These are phyloP conservation scores for Drosophila aldrichi DNA, from an alignment of 2,888 invertebrate species.

Conservation along the genomic window DNA sequence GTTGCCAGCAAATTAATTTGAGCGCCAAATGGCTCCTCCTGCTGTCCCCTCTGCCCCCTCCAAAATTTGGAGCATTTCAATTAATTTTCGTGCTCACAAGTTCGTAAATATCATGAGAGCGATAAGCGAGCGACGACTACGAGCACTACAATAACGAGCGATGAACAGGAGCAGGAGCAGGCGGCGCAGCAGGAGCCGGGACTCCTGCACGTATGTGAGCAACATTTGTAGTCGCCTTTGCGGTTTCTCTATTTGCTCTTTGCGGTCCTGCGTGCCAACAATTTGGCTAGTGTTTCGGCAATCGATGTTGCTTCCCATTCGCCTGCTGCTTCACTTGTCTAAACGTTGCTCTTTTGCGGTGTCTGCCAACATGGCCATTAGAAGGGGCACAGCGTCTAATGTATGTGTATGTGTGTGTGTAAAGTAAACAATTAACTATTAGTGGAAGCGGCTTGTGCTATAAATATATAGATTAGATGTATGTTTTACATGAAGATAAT, in stretches of 20 bases:
- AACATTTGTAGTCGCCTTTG: slow-evolving; percentile 19
- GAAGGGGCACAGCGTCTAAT: slow-evolving; percentile 7
- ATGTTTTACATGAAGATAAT: not conserved
- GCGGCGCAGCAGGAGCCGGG: not conserved
- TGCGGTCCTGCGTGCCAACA: slow-evolving; percentile 58
- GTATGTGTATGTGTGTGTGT: not conserved
- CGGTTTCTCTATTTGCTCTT: slow-evolving; percentile 50
- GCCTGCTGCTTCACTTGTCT: no score
- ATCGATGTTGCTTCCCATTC: slow-evolving; percentile 19
- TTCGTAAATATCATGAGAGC: slow-evolving; percentile 38
- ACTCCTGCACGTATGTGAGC: not conserved
- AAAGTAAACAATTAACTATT: not conserved
- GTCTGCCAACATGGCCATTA: slow-evolving; percentile 5
- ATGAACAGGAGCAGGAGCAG: no score
- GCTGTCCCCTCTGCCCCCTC: not conserved
- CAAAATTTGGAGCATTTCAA: slow-evolving; percentile 45
- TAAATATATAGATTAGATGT: not conserved
- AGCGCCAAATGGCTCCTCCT: slow-evolving; percentile 34
- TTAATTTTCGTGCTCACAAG: slow-evolving; percentile 60
- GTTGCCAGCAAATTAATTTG: slow-evolving; percentile 69
- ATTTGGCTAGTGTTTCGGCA: slow-evolving; percentile 56
- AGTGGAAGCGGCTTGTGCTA: no score
- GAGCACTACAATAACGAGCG: not conserved
- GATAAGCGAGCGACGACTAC: slow-evolving; percentile 21
- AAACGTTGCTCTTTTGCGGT: slow-evolving; percentile 14